Conservation (phyloP, 1,140 invertebrate species). For the Gonatopus flavifemur region DNA sequence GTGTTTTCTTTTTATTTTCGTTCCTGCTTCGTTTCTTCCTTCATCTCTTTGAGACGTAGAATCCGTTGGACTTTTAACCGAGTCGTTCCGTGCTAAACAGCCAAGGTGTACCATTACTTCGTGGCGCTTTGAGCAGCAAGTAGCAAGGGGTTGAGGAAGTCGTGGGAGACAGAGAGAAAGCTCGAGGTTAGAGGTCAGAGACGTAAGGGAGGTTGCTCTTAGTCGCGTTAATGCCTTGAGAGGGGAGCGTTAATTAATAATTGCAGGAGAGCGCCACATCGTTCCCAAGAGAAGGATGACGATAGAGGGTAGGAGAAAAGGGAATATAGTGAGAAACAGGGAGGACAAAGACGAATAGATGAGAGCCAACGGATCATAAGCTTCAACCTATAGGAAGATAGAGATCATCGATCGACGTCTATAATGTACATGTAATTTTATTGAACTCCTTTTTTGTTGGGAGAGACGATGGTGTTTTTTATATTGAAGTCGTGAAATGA, state of each 20-base stretch:
- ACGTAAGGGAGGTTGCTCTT: conserved; percentile 48
- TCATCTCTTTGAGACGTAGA: conserved; percentile 21
- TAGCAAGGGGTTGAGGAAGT: conserved; percentile 36
- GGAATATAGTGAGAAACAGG: conserved; percentile 1
- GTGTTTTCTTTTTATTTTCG: too few relatives aligned
- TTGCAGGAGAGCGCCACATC: conserved; percentile 46
- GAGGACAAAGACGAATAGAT: conserved; percentile 2
- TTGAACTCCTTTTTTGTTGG: too few relatives aligned
- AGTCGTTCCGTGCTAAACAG: conserved; percentile 31
- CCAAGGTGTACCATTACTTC: conserved; percentile 54
- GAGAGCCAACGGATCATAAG: conserved; percentile 24
- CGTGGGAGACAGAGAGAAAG: conserved; percentile 22
- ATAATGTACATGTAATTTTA: too few relatives aligned
- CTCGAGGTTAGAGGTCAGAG: conserved; percentile 32
- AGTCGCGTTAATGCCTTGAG: conserved; percentile 53
- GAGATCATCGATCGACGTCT: conserved; percentile 27
- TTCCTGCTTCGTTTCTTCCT: too few relatives aligned
- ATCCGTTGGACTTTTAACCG: too few relatives aligned
- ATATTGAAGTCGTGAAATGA: too few relatives aligned
- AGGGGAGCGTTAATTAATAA: conserved; percentile 59
- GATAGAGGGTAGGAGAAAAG: conserved; percentile 4
- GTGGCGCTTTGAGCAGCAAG: conserved; percentile 45
- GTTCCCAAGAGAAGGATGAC: conserved; percentile 27
- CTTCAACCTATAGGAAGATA: conserved; percentile 16
- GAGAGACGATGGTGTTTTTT: too few relatives aligned